Evolutionary conservation across 92 coral and sea anemone genomes (phyloP), one percentile per base, ranked within the genome.

Genomic region (Porites lobata): DNA sequence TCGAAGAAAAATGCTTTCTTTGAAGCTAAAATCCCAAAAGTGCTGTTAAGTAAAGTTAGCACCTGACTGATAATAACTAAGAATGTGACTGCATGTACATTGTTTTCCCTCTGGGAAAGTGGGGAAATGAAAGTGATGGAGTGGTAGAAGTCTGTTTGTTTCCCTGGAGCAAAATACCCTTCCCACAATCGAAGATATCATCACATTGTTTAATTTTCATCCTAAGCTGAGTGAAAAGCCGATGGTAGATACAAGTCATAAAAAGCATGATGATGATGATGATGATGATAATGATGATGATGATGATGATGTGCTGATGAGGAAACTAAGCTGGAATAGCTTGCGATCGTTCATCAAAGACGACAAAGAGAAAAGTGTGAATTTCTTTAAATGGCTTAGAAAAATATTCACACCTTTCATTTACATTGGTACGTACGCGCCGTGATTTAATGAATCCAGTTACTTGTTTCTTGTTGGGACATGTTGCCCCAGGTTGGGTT

Each of bases 401-500:
- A 84, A 26, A 75, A 47, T 88, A 56, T 88, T 92, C 68, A 66
- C 72, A 61, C 87, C 92, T 24, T 70, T 83, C 20, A 73, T 92
- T 26, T 81, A 73, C 51, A 59, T 84, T 62, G 82, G 10, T 52
- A 69, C 85, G 10, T 52, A 69, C 85, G 58, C 92, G 94, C 56
- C 24, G 85, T 76, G 92, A 84, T 0, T 22, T 70, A 68, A 69
- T 92, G 90, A 92, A 92, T 50, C 90, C 94, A 26, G 92, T 91
- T 14, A 85, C 85, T 0, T 79, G 80, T 38, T 79, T 91, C 47
- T 75, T 88, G 29, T 59, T 91, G 53, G 90, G 92, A 78, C 75
- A 84, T 72, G 74, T 92, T 53, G 78, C 92, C 62, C 92, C 94
- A 24, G 94, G 92, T 17, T 92, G 92, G 94, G 94, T 92, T 76